Percentiles rank a stretch among this genome's conserved stretches.
These are phyloP conservation scores for Limnodromus scolopaceus DNA, from an alignment of 2,797 vertebrate genomes.

Conservation along the genomic window DNA sequence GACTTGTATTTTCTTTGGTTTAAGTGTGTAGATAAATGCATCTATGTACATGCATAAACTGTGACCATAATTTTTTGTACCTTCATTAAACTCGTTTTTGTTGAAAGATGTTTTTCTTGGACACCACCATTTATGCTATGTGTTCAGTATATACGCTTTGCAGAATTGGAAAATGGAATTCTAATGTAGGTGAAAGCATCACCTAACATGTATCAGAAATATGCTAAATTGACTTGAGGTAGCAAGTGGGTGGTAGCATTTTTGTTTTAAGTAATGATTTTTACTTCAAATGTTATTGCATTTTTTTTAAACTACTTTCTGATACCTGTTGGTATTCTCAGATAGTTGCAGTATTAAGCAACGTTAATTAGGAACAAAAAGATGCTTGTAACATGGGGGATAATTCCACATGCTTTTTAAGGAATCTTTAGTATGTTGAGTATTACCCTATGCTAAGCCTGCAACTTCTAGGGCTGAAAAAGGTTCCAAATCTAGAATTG, in stretches of 20 bases:
- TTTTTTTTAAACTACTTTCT: not conserved
- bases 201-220: not conserved
- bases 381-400: not conserved
- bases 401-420: not conserved
- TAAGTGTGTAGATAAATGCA: slow-evolving; percentile 38
- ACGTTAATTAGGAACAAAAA: not conserved
- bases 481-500: not conserved
- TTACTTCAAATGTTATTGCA: not conserved
- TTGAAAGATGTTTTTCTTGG: slow-evolving; percentile 30
- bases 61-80: slow-evolving; percentile 70
- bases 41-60: slow-evolving; percentile 63
- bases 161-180: not conserved
- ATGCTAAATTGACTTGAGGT: not conserved
- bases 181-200: not conserved
- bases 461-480: not conserved
- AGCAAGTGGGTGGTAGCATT: not conserved
- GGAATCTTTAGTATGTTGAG: not conserved
- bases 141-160: not conserved
- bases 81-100: slow-evolving; percentile 31
- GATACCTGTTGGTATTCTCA: not conserved
- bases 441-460: not conserved
- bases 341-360: not conserved
- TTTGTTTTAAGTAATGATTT: not conserved
- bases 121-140: not conserved
- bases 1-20: slow-evolving; percentile 29